These are phyloP conservation scores for Nephrotoma flavescens DNA, from an alignment of 2,888 invertebrate species.

Conservation along the genomic window DNA sequence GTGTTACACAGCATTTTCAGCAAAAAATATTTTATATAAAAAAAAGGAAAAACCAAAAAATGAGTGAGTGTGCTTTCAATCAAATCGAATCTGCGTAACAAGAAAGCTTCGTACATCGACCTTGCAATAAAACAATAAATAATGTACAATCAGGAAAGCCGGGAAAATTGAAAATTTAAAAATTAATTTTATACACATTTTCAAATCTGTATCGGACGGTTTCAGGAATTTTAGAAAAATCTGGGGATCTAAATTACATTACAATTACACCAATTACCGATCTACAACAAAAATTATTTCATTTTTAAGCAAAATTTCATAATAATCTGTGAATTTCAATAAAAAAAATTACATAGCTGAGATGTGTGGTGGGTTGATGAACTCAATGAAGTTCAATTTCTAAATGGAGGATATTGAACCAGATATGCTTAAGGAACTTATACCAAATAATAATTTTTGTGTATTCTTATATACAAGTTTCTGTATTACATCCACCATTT, in stretches of 20 bases:
- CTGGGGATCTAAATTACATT: too few species aligned
- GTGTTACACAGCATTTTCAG: background rate
- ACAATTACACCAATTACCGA: too few species aligned
- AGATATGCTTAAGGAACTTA: background rate
- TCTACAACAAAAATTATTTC: background rate
- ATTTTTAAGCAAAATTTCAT: background rate
- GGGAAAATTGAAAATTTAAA: background rate
- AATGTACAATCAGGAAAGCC: background rate
- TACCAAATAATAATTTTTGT: background rate
- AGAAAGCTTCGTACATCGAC: background rate
- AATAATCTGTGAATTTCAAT: background rate
- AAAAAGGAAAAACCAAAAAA: background rate
- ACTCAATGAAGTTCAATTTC: background rate
- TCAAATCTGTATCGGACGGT: too few species aligned
- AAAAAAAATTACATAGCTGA: background rate
- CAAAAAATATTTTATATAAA: background rate
- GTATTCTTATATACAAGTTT: background rate
- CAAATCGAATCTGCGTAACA: background rate
- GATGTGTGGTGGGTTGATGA: background rate
- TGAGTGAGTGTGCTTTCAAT: background rate
- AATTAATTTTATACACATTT: background rate
- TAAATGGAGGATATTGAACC: background rate
- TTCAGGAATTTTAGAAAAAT: too few species aligned
- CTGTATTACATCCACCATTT: background rate
- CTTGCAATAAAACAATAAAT: background rate